Base-by-base conservation (phyloP, 2,888 invertebrate species). In the Omphaloscelis lunosa region DNA sequence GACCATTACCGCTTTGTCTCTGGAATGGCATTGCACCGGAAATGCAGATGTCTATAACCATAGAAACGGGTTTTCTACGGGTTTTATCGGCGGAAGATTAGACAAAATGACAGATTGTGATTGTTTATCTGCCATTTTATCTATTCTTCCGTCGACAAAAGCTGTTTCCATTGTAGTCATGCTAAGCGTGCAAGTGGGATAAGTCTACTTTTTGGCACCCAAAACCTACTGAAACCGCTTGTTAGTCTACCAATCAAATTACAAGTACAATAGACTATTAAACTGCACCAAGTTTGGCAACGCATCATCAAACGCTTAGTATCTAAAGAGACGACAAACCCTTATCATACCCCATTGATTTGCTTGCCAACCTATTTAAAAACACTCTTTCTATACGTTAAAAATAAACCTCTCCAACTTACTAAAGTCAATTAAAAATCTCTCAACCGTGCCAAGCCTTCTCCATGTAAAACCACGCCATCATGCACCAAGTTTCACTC, bases 381-480 rank as follows among this genome's bases (percentile, higher is more conserved):
- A 51, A 7, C 56, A 39, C 48, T n/a, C 20, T n/a, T 20, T 17
- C 23, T 56, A 41, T 41, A 17, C 15, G 39, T 9, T 15, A 45
- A 34, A 69, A 53, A 69, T n/a, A 48, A 45, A n/a, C 15, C 17
- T 20, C 20, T 41, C 6, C 29, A 62, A 59, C 51, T 59, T 6
- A 45, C 29, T 3, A 20, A 48, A 80, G 34, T n/a, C 53, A 65
- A 83, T 82, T 68, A 67, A 75, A 81, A 82, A 51, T 20, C 53
- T 67, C 58, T 51, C n/a, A 39, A 67, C 34, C 53, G 15, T 34
- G 45, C 59, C 45, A 61, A 73, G 23, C 29, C 7, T 23, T 77
- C 34, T 34, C 34, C 34, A 34, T 80, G 75, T 82, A 86, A 88
- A 82, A 39, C 20, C 73, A 53, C 58, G 41, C 7, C 20, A 75